Percentiles rank a stretch among this genome's conserved stretches.
Evolutionary conservation across 1,140 invertebrate genomes (phyloP).

Genomic region (Zaprionus camerounensis): DNA sequence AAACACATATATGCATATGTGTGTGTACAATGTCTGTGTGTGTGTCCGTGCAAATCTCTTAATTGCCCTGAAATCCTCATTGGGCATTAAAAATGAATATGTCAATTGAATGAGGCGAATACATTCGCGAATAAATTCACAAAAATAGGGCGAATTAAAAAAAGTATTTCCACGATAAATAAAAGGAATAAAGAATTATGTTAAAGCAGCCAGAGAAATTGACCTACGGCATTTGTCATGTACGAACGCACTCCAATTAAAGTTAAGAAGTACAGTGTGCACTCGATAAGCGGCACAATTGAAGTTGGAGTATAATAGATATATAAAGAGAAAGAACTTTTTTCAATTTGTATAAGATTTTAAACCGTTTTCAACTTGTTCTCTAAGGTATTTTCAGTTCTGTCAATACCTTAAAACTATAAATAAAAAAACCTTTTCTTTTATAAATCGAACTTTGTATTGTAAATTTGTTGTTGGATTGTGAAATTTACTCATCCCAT

Average conservation of each 20-base stretch:
- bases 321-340: no score
- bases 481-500: no score
- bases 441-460: no score
- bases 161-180: neutral
- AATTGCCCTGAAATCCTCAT: conserved; percentile 80
- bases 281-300: neutral
- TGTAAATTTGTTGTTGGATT: no score
- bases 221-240: conserved; percentile 8
- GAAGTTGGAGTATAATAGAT: neutral
- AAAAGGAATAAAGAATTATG: conserved; percentile 34
- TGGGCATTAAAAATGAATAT: conserved; percentile 81
- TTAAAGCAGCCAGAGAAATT: conserved; percentile 6
- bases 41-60: conserved; percentile 72
- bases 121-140: conserved; percentile 18
- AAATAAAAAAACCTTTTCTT: no score
- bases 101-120: conserved; percentile 47
- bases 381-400: no score
- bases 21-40: conserved; percentile 3
- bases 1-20: neutral
- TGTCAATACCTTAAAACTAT: no score
- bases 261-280: conserved; percentile 11
- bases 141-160: conserved; percentile 14
- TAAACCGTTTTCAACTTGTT: no score
- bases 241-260: neutral
- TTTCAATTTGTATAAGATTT: no score